Evolutionary conservation across 1,140 invertebrate species (phyloP).

Genomic region (Zaprionus inermis): DNA sequence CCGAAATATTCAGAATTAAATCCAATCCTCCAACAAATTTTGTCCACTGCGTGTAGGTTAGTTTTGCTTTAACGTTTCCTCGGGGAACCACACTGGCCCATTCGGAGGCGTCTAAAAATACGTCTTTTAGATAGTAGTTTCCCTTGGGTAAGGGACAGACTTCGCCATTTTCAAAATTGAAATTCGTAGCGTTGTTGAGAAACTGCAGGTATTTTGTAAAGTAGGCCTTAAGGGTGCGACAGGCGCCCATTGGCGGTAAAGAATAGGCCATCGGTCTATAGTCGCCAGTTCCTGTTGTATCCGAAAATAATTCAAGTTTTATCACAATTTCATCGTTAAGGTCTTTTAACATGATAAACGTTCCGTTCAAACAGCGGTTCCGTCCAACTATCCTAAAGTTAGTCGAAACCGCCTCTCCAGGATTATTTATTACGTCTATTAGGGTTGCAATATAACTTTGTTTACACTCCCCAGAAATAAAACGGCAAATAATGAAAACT

Average conservation of each 20-base stretch:
- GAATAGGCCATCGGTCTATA: conserved; percentile 42
- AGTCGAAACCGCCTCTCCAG: conserved; percentile 11
- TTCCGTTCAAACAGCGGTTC: conserved; percentile 44
- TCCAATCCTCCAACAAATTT: conserved; percentile 15
- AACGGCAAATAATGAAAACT: not conserved
- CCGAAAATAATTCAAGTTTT: conserved; percentile 30
- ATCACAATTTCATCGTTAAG: conserved; percentile 21
- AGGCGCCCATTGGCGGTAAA: conserved; percentile 18
- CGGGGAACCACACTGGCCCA: conserved; percentile 39
- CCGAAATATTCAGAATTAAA: conserved; percentile 17
- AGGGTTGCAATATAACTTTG: conserved; percentile 4
- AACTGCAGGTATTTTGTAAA: conserved; percentile 22
- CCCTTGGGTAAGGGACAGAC: conserved; percentile 37
- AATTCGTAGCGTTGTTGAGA: conserved; percentile 40
- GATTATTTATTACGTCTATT: conserved; percentile 11
- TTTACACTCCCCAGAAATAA: not conserved
- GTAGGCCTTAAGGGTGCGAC: conserved; percentile 19
- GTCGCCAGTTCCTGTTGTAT: conserved; percentile 21
- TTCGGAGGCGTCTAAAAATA: conserved; percentile 25
- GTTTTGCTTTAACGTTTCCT: conserved; percentile 32
- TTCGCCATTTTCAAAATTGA: conserved; percentile 28
- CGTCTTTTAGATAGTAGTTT: conserved; percentile 38
- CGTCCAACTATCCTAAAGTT: conserved; percentile 40
- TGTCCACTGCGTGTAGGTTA: not conserved
- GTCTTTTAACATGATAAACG: conserved; percentile 19